Evolutionary conservation across 53 echinoderm and acorn worm species (phyloP), one percentile per base, ranked within the genome.

Genomic region (Echinometra lucunter): DNA sequence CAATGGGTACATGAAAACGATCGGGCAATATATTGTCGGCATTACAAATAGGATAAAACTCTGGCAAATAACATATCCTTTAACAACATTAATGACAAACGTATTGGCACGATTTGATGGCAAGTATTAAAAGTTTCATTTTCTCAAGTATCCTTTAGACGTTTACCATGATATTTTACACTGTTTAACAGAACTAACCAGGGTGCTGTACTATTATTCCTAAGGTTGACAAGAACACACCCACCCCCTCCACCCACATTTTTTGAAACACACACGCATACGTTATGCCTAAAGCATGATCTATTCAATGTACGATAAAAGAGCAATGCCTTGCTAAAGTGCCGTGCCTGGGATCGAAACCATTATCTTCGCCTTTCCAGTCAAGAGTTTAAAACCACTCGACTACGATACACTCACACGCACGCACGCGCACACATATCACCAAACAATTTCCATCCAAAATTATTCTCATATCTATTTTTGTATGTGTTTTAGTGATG

Each of bases 1-100:
- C 81, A 81, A 5, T 44, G 81, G 81, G 44, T 44, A 44, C 25
- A 81, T 81, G 81, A 81, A 81, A 81, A 81, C 18, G 81, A 42
- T 42, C 28, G 25, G 63, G 30, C 23, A 6, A 81, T 81, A 44
- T 81, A 81, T 44, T 44, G 81, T 40, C 81, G 81, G 81, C 81
- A 44, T 44, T 81, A 25, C 44, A 44, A 81, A 23, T 81, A 44
- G 44, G 23, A 81, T 11, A 44, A 81, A 44, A 81, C 6, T 44
- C 23, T 21, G 8, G 40, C 42, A 81, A 53, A 53, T n/a, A n/a
- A n/a, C n/a, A 37, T 38, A 35, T 81, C 25, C 6, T 23, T 1
- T 74, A 74, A 37, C 34, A 74, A 81, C 72, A 81, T 81, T 25
- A 81, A 44, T 44, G 40, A 44, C 44, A 81, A 44, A 40, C 23